Conservation (phyloP, 1,140 invertebrate species). For the Zophobas morio region DNA sequence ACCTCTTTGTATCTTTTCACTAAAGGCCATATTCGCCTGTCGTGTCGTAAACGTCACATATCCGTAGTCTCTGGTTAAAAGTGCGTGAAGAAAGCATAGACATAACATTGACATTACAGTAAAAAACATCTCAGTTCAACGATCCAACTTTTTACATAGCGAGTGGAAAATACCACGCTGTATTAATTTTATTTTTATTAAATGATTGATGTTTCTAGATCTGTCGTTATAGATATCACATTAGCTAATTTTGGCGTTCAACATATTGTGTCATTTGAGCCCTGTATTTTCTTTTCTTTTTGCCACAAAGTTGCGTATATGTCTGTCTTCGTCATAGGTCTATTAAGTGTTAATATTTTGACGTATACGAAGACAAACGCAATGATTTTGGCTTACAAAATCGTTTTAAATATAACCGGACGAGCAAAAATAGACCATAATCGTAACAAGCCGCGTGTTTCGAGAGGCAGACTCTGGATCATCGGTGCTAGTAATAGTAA, state of each 20-base stretch:
- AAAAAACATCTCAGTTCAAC: no score
- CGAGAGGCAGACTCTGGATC: conserved; percentile 4
- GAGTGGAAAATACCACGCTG: not conserved
- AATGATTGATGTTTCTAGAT: conserved; percentile 13
- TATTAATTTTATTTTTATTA: not conserved
- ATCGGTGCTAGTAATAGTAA: not conserved
- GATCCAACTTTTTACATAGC: not conserved
- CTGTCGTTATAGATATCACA: not conserved
- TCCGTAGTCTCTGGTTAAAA: no score
- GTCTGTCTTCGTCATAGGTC: not conserved
- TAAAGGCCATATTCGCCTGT: no score
- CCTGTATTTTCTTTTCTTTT: no score
- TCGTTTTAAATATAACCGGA: conserved; percentile 12
- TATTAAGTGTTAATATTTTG: conserved; percentile 8
- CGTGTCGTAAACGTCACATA: no score
- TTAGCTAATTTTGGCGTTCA: no score
- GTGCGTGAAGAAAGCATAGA: no score
- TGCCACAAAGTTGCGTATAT: no score
- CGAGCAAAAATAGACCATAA: conserved; percentile 8
- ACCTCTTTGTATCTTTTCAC: no score
- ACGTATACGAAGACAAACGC: conserved; percentile 27
- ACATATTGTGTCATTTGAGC: no score
- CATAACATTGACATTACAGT: no score
- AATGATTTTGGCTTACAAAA: conserved; percentile 27
- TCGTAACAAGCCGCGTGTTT: conserved; percentile 36